phyloP scores from a whole-genome alignment of 2,113 vertebrate genomes.

The Triplophysa rosa region DNA sequence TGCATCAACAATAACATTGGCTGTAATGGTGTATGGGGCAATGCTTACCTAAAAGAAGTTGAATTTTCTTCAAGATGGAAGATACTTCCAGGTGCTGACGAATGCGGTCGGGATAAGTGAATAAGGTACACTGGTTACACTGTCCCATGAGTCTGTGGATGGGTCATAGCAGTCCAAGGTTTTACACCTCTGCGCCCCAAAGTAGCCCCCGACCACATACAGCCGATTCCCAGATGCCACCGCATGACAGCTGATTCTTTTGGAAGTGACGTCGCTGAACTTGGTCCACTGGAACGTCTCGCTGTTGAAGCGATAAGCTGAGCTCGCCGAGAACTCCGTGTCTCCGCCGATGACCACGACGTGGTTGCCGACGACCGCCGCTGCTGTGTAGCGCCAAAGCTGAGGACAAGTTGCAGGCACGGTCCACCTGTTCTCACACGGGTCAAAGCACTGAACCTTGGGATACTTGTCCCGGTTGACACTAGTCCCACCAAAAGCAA shows the following conservation, averaged over 20 bases:
- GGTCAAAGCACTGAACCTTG: constrained; percentile 84
- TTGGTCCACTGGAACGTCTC: constrained; percentile 85
- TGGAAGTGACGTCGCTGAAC: constrained; percentile 79
- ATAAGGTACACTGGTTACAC: constrained; percentile 82
- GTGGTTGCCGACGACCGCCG: constrained; percentile 78
- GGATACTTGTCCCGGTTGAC: constrained; percentile 81
- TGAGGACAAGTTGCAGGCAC: constrained; percentile 79
- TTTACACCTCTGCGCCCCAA: constrained; percentile 81
- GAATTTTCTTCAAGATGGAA: constrained; percentile 69
- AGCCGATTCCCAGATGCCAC: constrained; percentile 82
- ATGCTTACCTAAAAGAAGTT: constrained; percentile 64
- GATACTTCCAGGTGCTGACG: constrained; percentile 86
- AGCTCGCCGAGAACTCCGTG: constrained; percentile 83
- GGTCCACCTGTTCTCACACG: constrained; percentile 79
- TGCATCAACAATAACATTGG: no score
- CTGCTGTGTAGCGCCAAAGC: constrained; percentile 83
- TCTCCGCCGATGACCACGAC: constrained; percentile 82
- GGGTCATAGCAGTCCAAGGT: constrained; percentile 85
- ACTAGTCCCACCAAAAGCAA: constrained; percentile 83
- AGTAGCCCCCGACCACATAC: constrained; percentile 84
- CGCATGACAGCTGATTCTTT: constrained; percentile 81
- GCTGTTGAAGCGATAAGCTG: constrained; percentile 82
- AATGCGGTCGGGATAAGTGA: constrained; percentile 84
- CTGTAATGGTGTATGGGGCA: neutral
- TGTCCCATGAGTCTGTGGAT: constrained; percentile 81